Evolutionary conservation across 2,888 invertebrate genomes (phyloP).

Genomic region (Dryococelus australis): DNA sequence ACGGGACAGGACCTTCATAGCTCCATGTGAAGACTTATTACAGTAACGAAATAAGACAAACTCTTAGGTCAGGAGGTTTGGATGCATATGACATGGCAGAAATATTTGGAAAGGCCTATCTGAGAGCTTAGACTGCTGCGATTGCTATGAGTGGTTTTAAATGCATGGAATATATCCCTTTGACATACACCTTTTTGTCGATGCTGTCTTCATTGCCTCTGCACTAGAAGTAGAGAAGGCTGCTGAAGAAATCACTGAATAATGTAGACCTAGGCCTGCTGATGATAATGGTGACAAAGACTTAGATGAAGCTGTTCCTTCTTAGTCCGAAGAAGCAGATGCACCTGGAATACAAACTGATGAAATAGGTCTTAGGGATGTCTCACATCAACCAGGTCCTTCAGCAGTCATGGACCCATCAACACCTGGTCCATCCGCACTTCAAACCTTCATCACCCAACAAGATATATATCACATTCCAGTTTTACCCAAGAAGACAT

Average conservation of each 20-base stretch:
- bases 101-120: background rate
- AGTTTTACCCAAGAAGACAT: background rate
- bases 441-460: background rate
- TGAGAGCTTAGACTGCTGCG: background rate
- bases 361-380: background rate
- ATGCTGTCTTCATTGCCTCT: slow-evolving; percentile 17
- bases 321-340: background rate
- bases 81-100: background rate
- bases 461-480: background rate
- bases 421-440: background rate
- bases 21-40: background rate
- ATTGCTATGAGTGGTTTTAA: slow-evolving; percentile 27
- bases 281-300: background rate
- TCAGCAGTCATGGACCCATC: background rate
- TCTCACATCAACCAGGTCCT: background rate
- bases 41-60: background rate
- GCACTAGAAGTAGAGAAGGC: background rate
- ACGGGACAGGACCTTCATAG: background rate
- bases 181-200: background rate
- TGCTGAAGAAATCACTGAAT: background rate
- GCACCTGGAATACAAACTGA: background rate
- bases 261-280: background rate
- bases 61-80: background rate
- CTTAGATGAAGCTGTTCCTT: background rate
- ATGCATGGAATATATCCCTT: slow-evolving; percentile 23